These are phyloP conservation scores for Gadus chalcogrammus DNA, from an alignment of 2,113 vertebrate species.

Conservation along the genomic window DNA sequence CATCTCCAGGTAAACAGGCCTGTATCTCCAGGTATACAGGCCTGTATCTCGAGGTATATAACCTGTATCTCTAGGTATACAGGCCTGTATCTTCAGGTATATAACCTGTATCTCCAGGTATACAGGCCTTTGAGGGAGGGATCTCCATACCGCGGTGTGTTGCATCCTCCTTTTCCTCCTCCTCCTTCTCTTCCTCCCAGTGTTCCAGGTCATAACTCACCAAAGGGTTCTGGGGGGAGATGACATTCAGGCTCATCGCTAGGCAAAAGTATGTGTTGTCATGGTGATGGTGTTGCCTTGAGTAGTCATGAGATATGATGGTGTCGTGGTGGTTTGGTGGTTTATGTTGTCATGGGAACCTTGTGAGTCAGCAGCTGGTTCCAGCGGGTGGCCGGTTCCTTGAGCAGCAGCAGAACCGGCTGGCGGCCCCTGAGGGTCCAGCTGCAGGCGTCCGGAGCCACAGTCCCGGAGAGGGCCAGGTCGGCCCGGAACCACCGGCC, in stretches of 20 bases:
- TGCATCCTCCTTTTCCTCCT: not conserved
- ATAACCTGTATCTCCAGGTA: too few species aligned
- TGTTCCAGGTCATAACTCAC: conserved; percentile 2
- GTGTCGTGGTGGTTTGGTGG: not conserved
- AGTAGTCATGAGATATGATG: not conserved
- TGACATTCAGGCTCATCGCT: not conserved
- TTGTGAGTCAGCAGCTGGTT: not conserved
- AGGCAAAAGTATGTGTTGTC: not conserved
- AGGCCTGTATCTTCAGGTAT: too few species aligned
- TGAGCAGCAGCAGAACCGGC: not conserved
- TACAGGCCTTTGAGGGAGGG: too few species aligned
- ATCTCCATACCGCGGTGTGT: too few species aligned
- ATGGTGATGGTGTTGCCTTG: not conserved
- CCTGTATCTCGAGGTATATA: too few species aligned
- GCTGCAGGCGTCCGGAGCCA: not conserved
- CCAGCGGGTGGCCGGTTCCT: not conserved
- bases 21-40: too few species aligned
- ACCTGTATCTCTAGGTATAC: too few species aligned
- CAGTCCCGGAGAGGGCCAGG: not conserved
- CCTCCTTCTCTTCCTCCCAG: not conserved
- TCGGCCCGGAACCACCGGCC: not conserved
- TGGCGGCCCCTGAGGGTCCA: not conserved
- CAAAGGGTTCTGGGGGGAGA: not conserved
- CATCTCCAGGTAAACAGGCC: too few species aligned
- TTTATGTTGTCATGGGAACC: not conserved